Percentiles rank a stretch among this genome's conserved stretches.
These are phyloP conservation scores for Megaceryle alcyon DNA, from an alignment of 2,797 vertebrate species.

Conservation along the genomic window DNA sequence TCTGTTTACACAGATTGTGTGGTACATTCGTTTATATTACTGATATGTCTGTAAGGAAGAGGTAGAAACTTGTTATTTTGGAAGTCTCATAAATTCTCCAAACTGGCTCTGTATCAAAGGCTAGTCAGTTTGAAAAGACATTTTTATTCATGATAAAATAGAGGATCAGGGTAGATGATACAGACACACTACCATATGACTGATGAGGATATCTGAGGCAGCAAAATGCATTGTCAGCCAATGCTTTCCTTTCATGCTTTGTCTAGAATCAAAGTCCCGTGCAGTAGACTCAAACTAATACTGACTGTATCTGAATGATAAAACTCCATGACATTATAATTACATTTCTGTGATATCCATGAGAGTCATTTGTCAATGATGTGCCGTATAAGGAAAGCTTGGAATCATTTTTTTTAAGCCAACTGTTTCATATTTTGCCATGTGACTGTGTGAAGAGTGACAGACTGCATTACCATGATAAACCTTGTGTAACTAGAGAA, in stretches of 20 bases:
- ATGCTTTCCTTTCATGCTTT: slow-evolving; percentile 49
- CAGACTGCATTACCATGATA: neutral
- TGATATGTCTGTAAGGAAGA: neutral
- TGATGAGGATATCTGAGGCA: slow-evolving; percentile 47
- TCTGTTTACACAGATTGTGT: neutral
- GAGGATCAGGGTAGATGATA: neutral
- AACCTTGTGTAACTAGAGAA: neutral
- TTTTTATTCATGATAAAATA: slow-evolving; percentile 36
- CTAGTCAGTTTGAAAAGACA: neutral
- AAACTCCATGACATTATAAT: slow-evolving; percentile 34
- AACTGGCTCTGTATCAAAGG: neutral
- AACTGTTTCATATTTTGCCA: slow-evolving; percentile 16
- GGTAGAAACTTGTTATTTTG: neutral
- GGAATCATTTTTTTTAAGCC: neutral
- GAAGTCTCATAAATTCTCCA: neutral
- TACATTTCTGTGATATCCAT: slow-evolving; percentile 46
- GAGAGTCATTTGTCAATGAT: slow-evolving; percentile 12
- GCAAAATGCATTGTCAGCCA: slow-evolving; percentile 10
- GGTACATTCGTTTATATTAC: neutral
- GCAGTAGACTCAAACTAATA: slow-evolving; percentile 30
- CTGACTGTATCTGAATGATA: slow-evolving; percentile 46
- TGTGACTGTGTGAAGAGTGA: neutral
- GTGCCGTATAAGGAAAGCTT: neutral
- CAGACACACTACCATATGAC: neutral
- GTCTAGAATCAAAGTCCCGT: slow-evolving; percentile 45